Conservation (phyloP, 2,888 invertebrate genomes). For the Meandrusa payeni region DNA sequence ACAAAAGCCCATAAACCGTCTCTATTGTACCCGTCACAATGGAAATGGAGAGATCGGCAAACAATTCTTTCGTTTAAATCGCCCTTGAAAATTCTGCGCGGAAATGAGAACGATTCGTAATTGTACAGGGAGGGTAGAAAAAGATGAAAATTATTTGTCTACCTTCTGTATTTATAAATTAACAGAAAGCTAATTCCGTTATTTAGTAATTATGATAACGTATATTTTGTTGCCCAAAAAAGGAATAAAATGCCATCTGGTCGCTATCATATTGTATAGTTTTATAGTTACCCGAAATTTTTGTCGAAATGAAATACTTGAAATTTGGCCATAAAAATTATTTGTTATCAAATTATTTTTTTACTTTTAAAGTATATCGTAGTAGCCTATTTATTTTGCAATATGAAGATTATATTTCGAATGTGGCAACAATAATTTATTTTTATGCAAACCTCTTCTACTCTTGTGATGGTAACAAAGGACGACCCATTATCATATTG, state of each 20-base stretch:
- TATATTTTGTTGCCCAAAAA: no score
- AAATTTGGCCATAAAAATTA: no score
- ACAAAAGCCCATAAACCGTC: slow-evolving; percentile 30
- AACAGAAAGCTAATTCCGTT: background rate
- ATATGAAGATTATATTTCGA: no score
- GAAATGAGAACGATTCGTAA: slow-evolving; percentile 15
- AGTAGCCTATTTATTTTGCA: no score
- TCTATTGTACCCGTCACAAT: slow-evolving; percentile 43
- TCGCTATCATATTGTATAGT: no score
- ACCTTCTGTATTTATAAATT: no score
- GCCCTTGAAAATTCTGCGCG: slow-evolving; percentile 17
- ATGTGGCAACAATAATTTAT: slow-evolving; percentile 25
- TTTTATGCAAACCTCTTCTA: slow-evolving; percentile 27
- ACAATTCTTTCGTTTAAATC: slow-evolving; percentile 36
- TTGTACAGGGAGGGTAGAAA: slow-evolving; percentile 4
- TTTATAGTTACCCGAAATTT: no score
- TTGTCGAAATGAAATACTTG: no score
- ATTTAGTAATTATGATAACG: background rate
- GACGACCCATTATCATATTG: slow-evolving; percentile 31
- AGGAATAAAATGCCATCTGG: no score
- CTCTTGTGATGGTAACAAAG: slow-evolving; percentile 21
- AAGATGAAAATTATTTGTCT: slow-evolving; percentile 5
- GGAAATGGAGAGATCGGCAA: slow-evolving; percentile 56
- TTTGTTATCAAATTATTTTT: no score
- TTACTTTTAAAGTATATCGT: no score